A percentile compares a stretch with the other conserved stretches of the same genome.
phyloP scores from a whole-genome alignment of 2,888 invertebrate genomes.

The Netelia virgata region DNA sequence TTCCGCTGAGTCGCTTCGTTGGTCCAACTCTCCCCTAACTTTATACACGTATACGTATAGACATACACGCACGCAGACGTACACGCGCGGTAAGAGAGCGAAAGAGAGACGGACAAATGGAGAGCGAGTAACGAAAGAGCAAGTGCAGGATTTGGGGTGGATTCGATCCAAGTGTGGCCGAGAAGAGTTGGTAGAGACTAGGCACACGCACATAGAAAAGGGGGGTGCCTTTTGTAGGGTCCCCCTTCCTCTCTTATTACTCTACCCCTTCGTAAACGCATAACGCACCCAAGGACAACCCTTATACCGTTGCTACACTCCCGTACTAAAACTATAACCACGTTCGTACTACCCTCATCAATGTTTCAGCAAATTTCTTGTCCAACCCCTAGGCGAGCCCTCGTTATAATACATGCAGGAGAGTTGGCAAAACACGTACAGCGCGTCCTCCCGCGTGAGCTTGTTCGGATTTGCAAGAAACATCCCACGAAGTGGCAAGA shows the following conservation, averaged over 20 bases:
- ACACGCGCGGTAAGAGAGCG: slow-evolving; percentile 73
- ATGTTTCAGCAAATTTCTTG: slow-evolving; percentile 77
- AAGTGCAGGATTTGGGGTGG: slow-evolving; percentile 53
- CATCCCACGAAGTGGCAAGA: slow-evolving; percentile 44
- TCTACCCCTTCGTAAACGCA: slow-evolving; percentile 75
- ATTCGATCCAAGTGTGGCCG: slow-evolving; percentile 53
- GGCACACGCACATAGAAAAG: slow-evolving; percentile 58
- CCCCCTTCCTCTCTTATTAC: slow-evolving; percentile 29
- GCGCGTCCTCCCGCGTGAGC: not conserved
- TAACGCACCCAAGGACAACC: slow-evolving; percentile 74
- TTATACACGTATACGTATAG: slow-evolving; percentile 75
- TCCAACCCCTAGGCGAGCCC: slow-evolving; percentile 16
- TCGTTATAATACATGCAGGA: not conserved
- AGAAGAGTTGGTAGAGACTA: slow-evolving; percentile 47
- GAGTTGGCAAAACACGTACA: slow-evolving; percentile 22
- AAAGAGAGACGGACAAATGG: slow-evolving; percentile 66
- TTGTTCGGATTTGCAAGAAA: slow-evolving; percentile 48
- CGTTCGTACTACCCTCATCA: slow-evolving; percentile 72
- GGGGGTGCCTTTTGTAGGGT: slow-evolving; percentile 81
- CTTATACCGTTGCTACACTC: slow-evolving; percentile 38
- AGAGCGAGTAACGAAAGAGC: slow-evolving; percentile 45
- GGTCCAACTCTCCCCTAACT: slow-evolving; percentile 83
- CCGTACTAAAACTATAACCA: slow-evolving; percentile 73
- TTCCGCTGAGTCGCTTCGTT: slow-evolving; percentile 77
- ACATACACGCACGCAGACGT: slow-evolving; percentile 74